Conservation (phyloP, 2,888 invertebrate genomes). For the Iselma pallidipennis region DNA sequence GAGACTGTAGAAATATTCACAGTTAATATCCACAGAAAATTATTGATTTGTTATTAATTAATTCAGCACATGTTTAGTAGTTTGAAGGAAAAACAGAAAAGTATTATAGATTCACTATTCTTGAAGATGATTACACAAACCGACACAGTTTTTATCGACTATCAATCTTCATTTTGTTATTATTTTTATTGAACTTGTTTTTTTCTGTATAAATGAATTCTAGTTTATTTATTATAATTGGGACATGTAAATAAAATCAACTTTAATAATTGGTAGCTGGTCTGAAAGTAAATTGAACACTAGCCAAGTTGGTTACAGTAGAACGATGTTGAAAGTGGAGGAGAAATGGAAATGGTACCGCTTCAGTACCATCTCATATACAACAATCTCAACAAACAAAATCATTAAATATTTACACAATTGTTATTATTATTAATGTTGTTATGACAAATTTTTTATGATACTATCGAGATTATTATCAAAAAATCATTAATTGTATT, state of each 20-base stretch:
- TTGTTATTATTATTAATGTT: too few relatives aligned
- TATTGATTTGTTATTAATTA: background rate
- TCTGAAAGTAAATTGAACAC: constrained; percentile 26
- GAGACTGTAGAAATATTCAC: too few relatives aligned
- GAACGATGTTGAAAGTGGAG: constrained; percentile 40
- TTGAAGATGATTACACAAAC: too few relatives aligned
- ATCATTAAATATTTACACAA: background rate
- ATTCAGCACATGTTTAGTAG: background rate
- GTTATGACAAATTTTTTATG: too few relatives aligned
- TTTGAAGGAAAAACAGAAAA: background rate
- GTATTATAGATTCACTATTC: background rate
- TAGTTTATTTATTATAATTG: too few relatives aligned
- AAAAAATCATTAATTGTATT: too few relatives aligned
- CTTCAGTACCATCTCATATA: constrained; percentile 26
- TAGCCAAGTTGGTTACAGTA: constrained; percentile 18
- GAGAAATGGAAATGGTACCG: constrained; percentile 42
- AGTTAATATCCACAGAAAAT: too few relatives aligned
- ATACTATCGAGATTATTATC: background rate
- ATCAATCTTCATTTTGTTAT: constrained; percentile 11
- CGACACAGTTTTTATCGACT: background rate
- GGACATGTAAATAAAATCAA: constrained; percentile 6
- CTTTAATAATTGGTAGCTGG: constrained; percentile 12
- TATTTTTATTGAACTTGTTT: background rate
- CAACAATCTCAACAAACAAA: background rate
- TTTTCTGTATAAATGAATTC: background rate